phyloP scores from a whole-genome alignment of 2,113 vertebrate species.

The Takifugu flavidus region DNA sequence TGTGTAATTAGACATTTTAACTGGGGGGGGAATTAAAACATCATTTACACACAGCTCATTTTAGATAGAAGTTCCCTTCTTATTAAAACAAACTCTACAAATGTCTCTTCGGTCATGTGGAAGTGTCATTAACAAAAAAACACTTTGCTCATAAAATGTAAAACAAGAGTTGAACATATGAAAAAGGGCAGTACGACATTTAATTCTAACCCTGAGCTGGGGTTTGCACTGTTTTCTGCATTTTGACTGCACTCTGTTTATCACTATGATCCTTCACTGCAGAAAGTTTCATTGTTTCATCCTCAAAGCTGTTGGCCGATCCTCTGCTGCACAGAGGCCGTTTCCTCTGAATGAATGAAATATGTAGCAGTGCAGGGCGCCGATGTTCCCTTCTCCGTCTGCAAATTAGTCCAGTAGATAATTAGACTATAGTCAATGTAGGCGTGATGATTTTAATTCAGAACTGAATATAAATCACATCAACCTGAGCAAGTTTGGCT shows the following conservation, averaged over 20 bases:
- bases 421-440: too few relatives aligned
- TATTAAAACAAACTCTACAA: too few relatives aligned
- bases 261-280: not conserved
- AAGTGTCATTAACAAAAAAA: not conserved
- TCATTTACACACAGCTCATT: not conserved
- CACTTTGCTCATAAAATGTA: not conserved
- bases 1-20: not conserved
- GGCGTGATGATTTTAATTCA: too few relatives aligned
- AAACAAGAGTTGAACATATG: not conserved
- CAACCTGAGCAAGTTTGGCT: constrained; percentile 9
- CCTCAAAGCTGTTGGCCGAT: not conserved
- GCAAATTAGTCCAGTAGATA: too few relatives aligned
- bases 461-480: not conserved
- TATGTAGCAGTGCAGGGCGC: constrained; percentile 11
- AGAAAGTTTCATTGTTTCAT: constrained; percentile 9
- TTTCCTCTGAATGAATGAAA: constrained; percentile 12
- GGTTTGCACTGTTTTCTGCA: not conserved
- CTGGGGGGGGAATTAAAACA: not conserved
- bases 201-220: not conserved
- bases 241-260: not conserved
- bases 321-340: not conserved
- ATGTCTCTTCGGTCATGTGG: too few relatives aligned
- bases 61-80: not conserved
- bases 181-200: constrained; percentile 1
- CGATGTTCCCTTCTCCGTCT: not conserved